These are phyloP conservation scores for Chromis chromis DNA, from an alignment of 2,797 vertebrate genomes.

Conservation along the genomic window DNA sequence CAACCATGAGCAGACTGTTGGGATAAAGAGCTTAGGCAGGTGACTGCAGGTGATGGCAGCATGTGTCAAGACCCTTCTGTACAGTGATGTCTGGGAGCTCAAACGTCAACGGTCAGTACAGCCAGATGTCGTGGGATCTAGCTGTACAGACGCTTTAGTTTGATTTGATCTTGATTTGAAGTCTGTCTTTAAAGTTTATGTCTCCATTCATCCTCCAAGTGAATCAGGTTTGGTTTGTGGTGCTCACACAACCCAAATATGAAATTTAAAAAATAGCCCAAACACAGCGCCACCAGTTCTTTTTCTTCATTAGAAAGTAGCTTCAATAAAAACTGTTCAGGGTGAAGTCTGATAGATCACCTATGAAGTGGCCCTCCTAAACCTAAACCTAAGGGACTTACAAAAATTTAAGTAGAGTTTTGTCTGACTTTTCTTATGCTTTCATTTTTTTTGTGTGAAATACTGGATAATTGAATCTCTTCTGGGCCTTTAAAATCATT, in stretches of 20 bases:
- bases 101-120: constrained; percentile 33
- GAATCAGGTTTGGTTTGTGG: background rate
- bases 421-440: background rate
- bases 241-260: background rate
- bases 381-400: background rate
- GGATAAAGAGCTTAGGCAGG: constrained; percentile 66
- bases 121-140: background rate
- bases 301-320: background rate
- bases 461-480: background rate
- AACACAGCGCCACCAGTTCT: background rate
- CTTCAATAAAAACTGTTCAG: background rate
- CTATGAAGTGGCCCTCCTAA: no score
- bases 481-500: background rate
- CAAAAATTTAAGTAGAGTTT: background rate
- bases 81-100: background rate
- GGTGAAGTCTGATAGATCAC: constrained; percentile 7
- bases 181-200: no score
- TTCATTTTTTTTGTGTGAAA: background rate
- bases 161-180: background rate
- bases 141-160: background rate
- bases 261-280: background rate
- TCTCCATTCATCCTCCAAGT: no score
- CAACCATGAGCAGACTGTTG: constrained; percentile 10
- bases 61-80: constrained; percentile 1
- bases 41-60: constrained; percentile 46